These are phyloP conservation scores for Ophraella communa DNA, from an alignment of 2,888 invertebrate genomes.

Conservation along the genomic window DNA sequence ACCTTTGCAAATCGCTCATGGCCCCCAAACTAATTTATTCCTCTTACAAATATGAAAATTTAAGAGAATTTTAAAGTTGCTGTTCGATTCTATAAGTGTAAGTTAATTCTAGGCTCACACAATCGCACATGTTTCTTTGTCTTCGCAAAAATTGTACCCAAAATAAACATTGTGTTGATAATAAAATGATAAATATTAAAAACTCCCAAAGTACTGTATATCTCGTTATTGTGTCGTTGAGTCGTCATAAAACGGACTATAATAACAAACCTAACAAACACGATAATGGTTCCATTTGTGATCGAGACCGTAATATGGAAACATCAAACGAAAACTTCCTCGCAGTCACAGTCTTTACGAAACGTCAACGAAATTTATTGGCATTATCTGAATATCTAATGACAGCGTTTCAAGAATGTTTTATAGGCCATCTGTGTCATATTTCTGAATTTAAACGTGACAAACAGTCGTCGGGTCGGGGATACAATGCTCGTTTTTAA, in stretches of 20 bases:
- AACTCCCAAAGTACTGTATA: not conserved
- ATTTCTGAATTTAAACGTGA: conserved; percentile 50
- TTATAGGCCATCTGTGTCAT: conserved; percentile 49
- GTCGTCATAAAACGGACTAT: not conserved
- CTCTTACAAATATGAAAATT: too few species aligned
- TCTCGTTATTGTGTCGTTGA: not conserved
- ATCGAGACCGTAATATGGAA: conserved; percentile 12
- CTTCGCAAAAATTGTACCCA: too few species aligned
- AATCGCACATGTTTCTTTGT: too few species aligned
- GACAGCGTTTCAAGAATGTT: conserved; percentile 47
- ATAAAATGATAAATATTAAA: too few species aligned
- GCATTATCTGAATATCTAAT: conserved; percentile 47
- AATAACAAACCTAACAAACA: not conserved
- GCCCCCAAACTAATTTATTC: too few species aligned
- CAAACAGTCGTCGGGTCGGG: conserved; percentile 42
- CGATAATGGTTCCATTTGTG: conserved; percentile 15
- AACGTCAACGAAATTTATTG: conserved; percentile 34
- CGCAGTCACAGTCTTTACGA: conserved; percentile 18
- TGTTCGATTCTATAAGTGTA: too few species aligned
- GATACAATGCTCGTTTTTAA: conserved; percentile 50
- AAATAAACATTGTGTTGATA: too few species aligned
- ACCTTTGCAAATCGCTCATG: too few species aligned
- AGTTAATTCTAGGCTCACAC: too few species aligned
- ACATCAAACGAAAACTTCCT: conserved; percentile 27
- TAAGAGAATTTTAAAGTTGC: too few species aligned